phyloP scores from a whole-genome alignment of 2,797 vertebrate genomes.

The Netta rufina region DNA sequence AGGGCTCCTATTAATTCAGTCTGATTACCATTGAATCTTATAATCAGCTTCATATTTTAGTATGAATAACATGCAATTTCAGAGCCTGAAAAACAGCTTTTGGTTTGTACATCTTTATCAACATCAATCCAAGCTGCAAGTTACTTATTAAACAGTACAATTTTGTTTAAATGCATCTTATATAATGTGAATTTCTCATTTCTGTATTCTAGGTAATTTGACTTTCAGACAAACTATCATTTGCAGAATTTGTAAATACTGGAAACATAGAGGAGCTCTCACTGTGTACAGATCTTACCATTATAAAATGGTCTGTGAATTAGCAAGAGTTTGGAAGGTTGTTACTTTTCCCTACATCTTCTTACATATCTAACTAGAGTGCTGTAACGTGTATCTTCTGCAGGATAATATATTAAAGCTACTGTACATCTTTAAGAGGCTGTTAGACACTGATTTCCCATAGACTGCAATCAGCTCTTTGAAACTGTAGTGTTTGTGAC shows the following conservation, averaged over 20 bases:
- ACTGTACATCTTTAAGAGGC: constrained; percentile 63
- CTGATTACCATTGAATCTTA: constrained; percentile 76
- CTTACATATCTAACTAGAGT: neutral
- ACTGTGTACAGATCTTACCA: neutral
- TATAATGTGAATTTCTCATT: constrained; percentile 56
- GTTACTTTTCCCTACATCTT: neutral
- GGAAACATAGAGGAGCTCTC: constrained; percentile 8
- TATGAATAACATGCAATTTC: constrained; percentile 75
- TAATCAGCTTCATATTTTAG: constrained; percentile 78
- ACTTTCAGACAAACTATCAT: constrained; percentile 53
- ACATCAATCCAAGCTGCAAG: constrained; percentile 63
- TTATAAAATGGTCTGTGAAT: neutral
- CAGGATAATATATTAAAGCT: constrained; percentile 64
- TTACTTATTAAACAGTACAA: constrained; percentile 74
- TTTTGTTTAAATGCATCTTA: constrained; percentile 68
- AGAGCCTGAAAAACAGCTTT: constrained; percentile 62
- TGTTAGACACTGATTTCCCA: constrained; percentile 70
- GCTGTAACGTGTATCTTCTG: constrained; percentile 51
- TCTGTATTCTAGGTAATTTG: constrained; percentile 57
- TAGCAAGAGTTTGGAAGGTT: neutral
- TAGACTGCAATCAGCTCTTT: constrained; percentile 74
- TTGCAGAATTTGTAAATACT: constrained; percentile 51
- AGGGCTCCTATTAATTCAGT: constrained; percentile 76
- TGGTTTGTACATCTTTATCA: constrained; percentile 72
- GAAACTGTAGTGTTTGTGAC: constrained; percentile 75